Evolutionary conservation across 2,888 invertebrate genomes (phyloP).

Genomic region (Oxytorus armatus): DNA sequence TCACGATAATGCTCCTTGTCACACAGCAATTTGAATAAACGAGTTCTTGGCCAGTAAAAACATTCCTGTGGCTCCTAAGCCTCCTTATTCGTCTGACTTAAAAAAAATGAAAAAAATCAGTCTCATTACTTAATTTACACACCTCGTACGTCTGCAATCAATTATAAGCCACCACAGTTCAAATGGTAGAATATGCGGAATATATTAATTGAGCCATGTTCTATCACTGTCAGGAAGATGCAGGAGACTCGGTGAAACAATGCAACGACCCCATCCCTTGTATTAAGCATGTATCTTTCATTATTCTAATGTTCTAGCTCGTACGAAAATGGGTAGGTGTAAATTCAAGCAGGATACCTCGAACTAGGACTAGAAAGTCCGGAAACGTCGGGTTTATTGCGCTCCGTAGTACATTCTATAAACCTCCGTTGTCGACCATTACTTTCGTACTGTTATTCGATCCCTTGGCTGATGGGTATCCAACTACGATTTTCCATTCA

Average conservation of each 20-base stretch:
- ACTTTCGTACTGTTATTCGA: constrained; percentile 44
- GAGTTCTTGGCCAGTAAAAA: too few relatives aligned
- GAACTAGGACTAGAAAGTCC: constrained; percentile 29
- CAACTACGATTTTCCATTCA: constrained; percentile 51
- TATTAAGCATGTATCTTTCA: constrained; percentile 33
- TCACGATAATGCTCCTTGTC: too few relatives aligned
- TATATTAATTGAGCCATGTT: too few relatives aligned
- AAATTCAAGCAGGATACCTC: constrained; percentile 23
- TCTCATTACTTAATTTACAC: too few relatives aligned
- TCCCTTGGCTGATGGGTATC: constrained; percentile 53
- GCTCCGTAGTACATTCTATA: constrained; percentile 17
- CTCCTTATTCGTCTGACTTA: too few relatives aligned
- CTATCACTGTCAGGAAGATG: too few relatives aligned
- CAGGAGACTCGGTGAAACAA: constrained; percentile 9
- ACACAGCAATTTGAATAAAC: too few relatives aligned
- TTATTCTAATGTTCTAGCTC: constrained; percentile 15
- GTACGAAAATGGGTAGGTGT: constrained; percentile 24
- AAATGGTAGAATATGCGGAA: too few relatives aligned
- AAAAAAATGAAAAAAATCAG: too few relatives aligned
- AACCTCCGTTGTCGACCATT: constrained; percentile 30
- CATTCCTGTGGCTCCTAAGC: too few relatives aligned
- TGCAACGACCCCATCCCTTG: constrained; percentile 2
- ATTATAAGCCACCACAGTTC: too few relatives aligned
- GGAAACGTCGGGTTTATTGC: constrained; percentile 48
- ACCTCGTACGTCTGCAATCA: too few relatives aligned